A percentile compares a stretch with the other conserved stretches of the same genome.
phyloP scores from a whole-genome alignment of 2,888 invertebrate genomes.

The Aporophyla lueneburgensis region DNA sequence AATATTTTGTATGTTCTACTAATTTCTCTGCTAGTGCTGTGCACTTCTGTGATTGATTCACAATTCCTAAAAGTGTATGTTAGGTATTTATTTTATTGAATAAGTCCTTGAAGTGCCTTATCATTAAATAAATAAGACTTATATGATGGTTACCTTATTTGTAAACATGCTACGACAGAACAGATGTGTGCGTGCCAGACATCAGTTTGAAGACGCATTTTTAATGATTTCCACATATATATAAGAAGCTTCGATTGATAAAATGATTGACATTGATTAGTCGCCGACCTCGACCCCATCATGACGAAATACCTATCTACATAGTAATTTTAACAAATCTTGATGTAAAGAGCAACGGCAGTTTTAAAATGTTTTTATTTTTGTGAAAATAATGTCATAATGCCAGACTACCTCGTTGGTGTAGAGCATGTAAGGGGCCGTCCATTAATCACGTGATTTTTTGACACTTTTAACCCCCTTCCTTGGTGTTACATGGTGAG shows the following conservation, averaged over 20 bases:
- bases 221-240: slow-evolving; percentile 23
- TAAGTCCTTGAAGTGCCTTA: too few relatives aligned
- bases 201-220: slow-evolving; percentile 30
- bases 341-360: neutral
- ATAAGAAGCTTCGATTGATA: slow-evolving; percentile 31
- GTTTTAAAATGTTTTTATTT: slow-evolving; percentile 4
- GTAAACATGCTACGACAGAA: slow-evolving; percentile 12
- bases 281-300: slow-evolving; percentile 40
- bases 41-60: too few relatives aligned
- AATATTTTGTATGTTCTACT: too few relatives aligned
- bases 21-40: too few relatives aligned
- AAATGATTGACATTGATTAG: slow-evolving; percentile 54
- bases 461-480: too few relatives aligned
- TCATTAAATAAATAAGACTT: neutral
- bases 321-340: slow-evolving; percentile 4
- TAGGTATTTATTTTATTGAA: too few relatives aligned
- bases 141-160: slow-evolving; percentile 21
- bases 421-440: too few relatives aligned
- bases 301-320: slow-evolving; percentile 26
- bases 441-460: too few relatives aligned
- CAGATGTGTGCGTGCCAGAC: neutral
- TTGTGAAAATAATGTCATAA: neutral
- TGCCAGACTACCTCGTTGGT: too few relatives aligned
- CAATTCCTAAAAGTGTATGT: too few relatives aligned
- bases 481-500: too few relatives aligned